Evolutionary conservation across 2,113 vertebrate genomes (phyloP).

Genomic region (Diadophis punctatus): DNA sequence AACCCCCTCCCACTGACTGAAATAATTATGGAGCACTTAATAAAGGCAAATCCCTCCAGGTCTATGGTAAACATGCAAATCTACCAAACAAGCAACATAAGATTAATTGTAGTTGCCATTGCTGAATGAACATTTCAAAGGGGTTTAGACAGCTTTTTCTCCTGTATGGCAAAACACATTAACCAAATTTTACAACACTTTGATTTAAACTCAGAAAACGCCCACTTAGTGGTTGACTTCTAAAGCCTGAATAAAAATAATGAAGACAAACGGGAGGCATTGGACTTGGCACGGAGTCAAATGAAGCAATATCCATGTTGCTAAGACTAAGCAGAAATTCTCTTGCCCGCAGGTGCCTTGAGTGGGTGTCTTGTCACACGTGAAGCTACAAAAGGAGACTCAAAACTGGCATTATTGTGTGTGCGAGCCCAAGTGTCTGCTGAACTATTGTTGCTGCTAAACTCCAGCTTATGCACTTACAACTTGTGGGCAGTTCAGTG

Average conservation of each 20-base stretch:
- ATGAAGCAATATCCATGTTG: accelerated
- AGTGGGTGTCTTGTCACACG: slow-evolving; percentile 9
- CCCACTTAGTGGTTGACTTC: slow-evolving; percentile 27
- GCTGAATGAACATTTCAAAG: slow-evolving; percentile 80
- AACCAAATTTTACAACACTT: slow-evolving; percentile 46
- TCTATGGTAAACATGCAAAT: slow-evolving; percentile 95
- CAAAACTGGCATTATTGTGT: not conserved
- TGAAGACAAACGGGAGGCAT: not conserved
- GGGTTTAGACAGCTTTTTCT: slow-evolving; percentile 77
- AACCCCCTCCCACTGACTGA: slow-evolving; percentile 52
- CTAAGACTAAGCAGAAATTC: not conserved
- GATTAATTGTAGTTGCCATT: slow-evolving; percentile 84
- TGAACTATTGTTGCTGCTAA: not conserved
- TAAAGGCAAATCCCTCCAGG: slow-evolving; percentile 87
- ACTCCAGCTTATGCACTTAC: not conserved
- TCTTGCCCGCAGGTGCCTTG: not conserved
- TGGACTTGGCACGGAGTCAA: slow-evolving; percentile 20
- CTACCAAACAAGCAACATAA: slow-evolving; percentile 94
- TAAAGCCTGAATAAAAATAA: slow-evolving; percentile 8
- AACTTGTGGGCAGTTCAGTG: not conserved
- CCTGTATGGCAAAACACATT: slow-evolving; percentile 52
- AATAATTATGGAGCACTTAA: slow-evolving; percentile 72
- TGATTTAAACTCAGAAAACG: slow-evolving; percentile 29
- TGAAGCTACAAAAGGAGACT: not conserved
- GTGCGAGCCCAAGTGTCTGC: not conserved